Evolutionary conservation across 2,113 vertebrate genomes (phyloP).

Genomic region (Rallus limicola): DNA sequence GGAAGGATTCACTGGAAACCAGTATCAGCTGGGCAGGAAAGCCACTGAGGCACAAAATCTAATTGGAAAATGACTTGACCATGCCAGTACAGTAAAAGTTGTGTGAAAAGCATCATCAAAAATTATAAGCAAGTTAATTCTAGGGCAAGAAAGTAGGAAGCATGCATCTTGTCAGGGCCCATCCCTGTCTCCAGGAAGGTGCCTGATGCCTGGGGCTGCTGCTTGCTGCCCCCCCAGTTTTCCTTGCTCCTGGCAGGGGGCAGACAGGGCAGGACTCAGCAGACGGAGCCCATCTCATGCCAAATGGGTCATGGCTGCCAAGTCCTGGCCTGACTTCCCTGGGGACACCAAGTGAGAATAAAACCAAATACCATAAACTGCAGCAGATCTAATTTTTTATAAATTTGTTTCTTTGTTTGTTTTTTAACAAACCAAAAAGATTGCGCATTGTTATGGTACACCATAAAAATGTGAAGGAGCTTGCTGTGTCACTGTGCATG

Average conservation of each 20-base stretch:
- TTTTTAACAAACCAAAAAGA: not conserved
- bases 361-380: not conserved
- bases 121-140: not conserved
- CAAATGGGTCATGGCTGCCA: not conserved
- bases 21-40: not conserved
- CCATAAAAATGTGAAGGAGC: not conserved
- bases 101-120: not conserved
- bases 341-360: not conserved
- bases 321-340: not conserved
- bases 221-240: not conserved
- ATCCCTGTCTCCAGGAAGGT: not conserved
- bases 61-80: not conserved
- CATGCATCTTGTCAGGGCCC: not conserved
- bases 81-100: not conserved
- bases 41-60: not conserved
- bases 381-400: not conserved
- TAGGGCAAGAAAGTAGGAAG: not conserved
- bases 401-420: too few species aligned
- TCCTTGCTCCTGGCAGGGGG: not conserved
- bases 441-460: not conserved
- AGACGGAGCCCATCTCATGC: not conserved
- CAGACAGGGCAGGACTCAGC: not conserved
- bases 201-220: rapidly evolving
- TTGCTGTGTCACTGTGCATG: rapidly evolving
- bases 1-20: not conserved